A percentile compares a stretch with the other conserved stretches of the same genome.
These are phyloP conservation scores for Panthera tigris DNA, from an alignment of 2,113 vertebrate species.

Conservation along the genomic window DNA sequence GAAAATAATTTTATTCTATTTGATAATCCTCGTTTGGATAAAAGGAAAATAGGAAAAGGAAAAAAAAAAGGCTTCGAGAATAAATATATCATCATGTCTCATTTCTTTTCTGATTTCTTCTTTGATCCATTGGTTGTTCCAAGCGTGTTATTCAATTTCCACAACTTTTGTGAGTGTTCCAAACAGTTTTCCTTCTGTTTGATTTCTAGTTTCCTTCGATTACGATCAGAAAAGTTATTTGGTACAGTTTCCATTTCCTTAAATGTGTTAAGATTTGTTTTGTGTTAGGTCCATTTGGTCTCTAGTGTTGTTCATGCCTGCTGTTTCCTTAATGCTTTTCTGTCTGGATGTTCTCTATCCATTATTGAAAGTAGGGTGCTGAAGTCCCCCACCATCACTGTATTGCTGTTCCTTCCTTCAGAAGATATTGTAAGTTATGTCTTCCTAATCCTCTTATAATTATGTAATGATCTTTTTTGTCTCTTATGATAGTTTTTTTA, in stretches of 20 bases:
- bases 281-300: background rate
- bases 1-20: background rate
- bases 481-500: background rate
- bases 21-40: background rate
- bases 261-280: background rate
- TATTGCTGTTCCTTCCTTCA: background rate
- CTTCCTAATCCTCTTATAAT: background rate
- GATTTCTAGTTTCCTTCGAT: background rate
- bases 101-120: background rate
- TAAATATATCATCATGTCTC: background rate
- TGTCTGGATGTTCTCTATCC: background rate
- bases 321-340: background rate
- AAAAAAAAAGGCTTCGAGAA: background rate
- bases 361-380: background rate
- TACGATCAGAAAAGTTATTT: background rate
- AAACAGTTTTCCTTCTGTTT: background rate
- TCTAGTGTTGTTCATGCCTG: background rate
- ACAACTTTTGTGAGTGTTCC: background rate
- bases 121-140: background rate
- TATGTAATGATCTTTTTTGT: background rate
- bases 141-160: background rate
- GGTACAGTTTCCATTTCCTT: background rate
- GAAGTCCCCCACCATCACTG: background rate
- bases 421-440: background rate
- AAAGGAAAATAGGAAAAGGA: background rate